Evolutionary conservation across 2,797 vertebrate species (phyloP).

Genomic region (Rhyacichthys aspro): DNA sequence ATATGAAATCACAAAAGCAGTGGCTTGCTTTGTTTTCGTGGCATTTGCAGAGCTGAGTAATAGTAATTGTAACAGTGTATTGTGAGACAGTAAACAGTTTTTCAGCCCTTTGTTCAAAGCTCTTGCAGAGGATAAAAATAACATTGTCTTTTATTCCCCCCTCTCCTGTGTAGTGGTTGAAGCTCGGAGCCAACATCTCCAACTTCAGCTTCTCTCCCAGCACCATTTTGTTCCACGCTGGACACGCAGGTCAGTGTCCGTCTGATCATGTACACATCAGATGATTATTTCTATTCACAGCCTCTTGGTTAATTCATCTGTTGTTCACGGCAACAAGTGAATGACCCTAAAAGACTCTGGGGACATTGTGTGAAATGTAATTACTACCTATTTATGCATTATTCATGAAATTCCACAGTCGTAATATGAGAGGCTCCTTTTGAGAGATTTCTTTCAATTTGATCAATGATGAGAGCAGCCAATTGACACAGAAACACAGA

Average conservation of each 20-base stretch:
- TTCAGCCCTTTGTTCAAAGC: slow-evolving; percentile 50
- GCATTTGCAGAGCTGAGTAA: slow-evolving; percentile 52
- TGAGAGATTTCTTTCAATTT: neutral
- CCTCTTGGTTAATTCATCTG: slow-evolving; percentile 10
- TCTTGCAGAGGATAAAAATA: slow-evolving; percentile 33
- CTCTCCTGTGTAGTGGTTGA: slow-evolving; percentile 88
- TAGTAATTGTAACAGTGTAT: slow-evolving; percentile 50
- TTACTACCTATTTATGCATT: slow-evolving; percentile 15
- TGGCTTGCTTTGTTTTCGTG: slow-evolving; percentile 32
- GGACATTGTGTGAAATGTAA: slow-evolving; percentile 14
- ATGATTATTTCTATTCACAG: slow-evolving; percentile 8
- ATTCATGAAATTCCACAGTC: slow-evolving; percentile 28
- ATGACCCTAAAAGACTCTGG: neutral
- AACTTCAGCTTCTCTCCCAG: slow-evolving; percentile 96
- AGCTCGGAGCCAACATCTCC: slow-evolving; percentile 97
- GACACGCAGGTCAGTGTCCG: slow-evolving; percentile 90
- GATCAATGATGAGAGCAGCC: neutral
- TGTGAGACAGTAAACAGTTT: slow-evolving; percentile 52
- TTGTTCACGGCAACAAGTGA: slow-evolving; percentile 15
- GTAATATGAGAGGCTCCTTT: neutral
- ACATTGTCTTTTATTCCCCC: slow-evolving; percentile 45
- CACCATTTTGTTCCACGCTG: slow-evolving; percentile 92
- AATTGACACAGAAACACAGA: neutral
- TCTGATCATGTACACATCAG: neutral
- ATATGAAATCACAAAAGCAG: slow-evolving; percentile 64